Conservation (phyloP, 1,140 invertebrate species). For the Trachymyrmex septentrionalis region DNA sequence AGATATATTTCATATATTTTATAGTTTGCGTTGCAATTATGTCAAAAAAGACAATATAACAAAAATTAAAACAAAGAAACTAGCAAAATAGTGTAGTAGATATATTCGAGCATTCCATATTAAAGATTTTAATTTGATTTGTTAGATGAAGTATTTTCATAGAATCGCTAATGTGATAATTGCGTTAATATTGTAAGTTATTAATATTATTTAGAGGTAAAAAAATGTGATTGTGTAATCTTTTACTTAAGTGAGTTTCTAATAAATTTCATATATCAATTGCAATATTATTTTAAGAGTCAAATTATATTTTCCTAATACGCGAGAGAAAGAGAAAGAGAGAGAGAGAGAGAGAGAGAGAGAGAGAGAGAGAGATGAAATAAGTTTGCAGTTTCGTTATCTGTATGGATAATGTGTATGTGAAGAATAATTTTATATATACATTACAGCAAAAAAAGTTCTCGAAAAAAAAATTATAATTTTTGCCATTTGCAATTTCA, state of each 20-base stretch:
- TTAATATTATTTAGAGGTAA: constrained; percentile 1
- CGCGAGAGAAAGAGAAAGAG: neutral
- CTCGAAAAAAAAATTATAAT: too few species aligned
- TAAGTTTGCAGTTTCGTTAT: constrained; percentile 55
- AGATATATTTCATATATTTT: constrained; percentile 18
- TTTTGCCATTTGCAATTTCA: too few species aligned
- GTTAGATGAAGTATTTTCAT: constrained; percentile 18
- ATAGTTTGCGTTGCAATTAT: constrained; percentile 5
- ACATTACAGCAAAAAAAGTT: too few species aligned
- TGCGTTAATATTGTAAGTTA: neutral
- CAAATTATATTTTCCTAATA: constrained; percentile 20
- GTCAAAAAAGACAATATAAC: neutral
- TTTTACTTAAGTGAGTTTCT: constrained; percentile 42
- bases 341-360: neutral
- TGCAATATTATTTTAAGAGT: constrained; percentile 38
- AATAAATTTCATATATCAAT: neutral
- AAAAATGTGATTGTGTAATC: neutral
- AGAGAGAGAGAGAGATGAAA: neutral
- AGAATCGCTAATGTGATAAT: neutral
- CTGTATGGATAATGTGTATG: constrained; percentile 25
- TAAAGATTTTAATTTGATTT: constrained; percentile 14
- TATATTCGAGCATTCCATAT: neutral
- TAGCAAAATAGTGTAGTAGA: neutral
- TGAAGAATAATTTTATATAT: neutral
- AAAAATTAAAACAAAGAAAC: constrained; percentile 7